Percentiles rank a stretch among this genome's conserved stretches.
Conservation (phyloP, 1,140 invertebrate species). For the Scaptomyza montana region DNA sequence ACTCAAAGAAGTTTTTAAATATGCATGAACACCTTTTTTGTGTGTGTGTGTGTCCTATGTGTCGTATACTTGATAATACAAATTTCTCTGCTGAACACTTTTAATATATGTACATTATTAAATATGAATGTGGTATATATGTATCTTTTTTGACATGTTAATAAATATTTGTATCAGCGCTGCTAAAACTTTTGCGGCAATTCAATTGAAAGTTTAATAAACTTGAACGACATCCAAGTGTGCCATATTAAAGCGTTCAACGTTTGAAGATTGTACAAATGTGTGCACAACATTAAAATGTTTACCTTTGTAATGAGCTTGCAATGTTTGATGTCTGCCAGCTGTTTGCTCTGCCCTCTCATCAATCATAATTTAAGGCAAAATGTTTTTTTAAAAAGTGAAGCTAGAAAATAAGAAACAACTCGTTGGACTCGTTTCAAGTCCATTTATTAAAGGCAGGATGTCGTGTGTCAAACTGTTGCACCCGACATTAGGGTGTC, state of each 20-base stretch:
- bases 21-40: conserved; percentile 74
- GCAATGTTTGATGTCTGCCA: conserved; percentile 26
- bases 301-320: conserved; percentile 50
- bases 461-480: conserved; percentile 33
- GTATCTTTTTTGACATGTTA: neutral
- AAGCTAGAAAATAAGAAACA: conserved; percentile 26
- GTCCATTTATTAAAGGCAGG: conserved; percentile 14
- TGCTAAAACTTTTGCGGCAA: conserved; percentile 12
- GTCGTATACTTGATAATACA: conserved; percentile 71
- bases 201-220: conserved; percentile 21
- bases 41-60: neutral
- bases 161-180: conserved; percentile 8
- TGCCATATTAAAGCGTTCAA: neutral
- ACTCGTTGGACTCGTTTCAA: conserved; percentile 22
- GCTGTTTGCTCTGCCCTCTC: conserved; percentile 1
- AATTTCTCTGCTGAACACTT: conserved; percentile 39
- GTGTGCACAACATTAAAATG: conserved; percentile 50
- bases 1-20: conserved; percentile 63
- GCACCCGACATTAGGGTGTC: conserved; percentile 37
- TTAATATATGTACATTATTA: conserved; percentile 15
- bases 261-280: conserved; percentile 26
- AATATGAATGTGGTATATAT: neutral
- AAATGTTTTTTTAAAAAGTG: conserved; percentile 24
- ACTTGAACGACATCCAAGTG: conserved; percentile 7
- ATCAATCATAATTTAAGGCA: conserved; percentile 22